phyloP scores from a whole-genome alignment of 2,888 invertebrate genomes.

The Cataglyphis cursor region DNA sequence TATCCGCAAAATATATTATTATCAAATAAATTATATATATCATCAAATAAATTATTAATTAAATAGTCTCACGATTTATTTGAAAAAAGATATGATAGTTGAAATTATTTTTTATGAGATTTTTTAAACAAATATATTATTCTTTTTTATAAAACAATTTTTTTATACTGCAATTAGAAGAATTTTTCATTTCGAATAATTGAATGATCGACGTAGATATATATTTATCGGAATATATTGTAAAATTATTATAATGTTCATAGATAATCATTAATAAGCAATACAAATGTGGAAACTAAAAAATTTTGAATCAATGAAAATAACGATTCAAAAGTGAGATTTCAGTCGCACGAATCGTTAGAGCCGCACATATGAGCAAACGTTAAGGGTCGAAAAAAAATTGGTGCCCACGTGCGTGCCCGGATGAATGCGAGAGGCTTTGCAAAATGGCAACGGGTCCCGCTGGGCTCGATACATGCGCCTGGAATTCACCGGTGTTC shows the following conservation, averaged over 20 bases:
- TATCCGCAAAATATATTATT: neutral
- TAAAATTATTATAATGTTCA: neutral
- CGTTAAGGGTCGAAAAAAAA: conserved; percentile 64
- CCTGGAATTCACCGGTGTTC: conserved; percentile 71
- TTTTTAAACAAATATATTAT: neutral
- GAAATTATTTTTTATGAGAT: conserved; percentile 4
- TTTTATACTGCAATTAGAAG: neutral
- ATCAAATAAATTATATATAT: neutral
- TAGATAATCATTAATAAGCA: neutral
- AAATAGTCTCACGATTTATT: neutral
- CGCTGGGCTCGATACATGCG: conserved; percentile 71
- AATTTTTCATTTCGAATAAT: neutral
- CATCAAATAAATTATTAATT: neutral
- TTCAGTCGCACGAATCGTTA: conserved; percentile 29
- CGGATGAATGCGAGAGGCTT: conserved; percentile 72
- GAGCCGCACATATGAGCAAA: conserved; percentile 80
- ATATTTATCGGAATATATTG: neutral
- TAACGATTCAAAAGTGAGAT: neutral
- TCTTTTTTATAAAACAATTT: neutral
- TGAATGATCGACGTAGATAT: neutral
- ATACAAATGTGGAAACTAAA: too few relatives aligned
- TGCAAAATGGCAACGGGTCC: conserved; percentile 82
- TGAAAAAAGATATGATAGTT: neutral
- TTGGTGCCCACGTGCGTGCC: conserved; percentile 77
- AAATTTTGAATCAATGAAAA: neutral